A percentile compares a stretch with the other conserved stretches of the same genome.
Evolutionary conservation across 64 coral and sea anemone species (phyloP).

Genomic region (Porites australiensis): DNA sequence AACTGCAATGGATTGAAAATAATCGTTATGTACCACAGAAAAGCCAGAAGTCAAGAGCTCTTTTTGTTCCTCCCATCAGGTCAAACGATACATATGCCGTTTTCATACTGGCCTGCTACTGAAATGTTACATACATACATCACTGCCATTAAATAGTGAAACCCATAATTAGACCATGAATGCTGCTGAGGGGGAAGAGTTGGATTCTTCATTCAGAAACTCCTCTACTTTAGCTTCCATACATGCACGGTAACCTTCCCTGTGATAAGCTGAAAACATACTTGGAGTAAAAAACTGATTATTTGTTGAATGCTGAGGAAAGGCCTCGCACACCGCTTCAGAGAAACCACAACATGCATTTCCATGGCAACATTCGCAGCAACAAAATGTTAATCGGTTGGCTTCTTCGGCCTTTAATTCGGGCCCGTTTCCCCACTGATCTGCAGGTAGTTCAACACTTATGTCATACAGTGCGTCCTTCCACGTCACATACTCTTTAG

Average conservation of each 20-base stretch:
- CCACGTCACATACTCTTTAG: neutral
- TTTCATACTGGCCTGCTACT: no score
- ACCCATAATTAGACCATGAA: no score
- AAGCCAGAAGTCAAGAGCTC: no score
- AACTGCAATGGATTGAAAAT: no score
- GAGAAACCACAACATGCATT: neutral
- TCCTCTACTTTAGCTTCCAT: constrained; percentile 8
- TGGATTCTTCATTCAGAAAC: neutral
- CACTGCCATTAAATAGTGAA: no score
- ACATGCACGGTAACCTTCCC: constrained; percentile 25
- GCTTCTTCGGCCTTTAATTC: neutral
- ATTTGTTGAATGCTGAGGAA: neutral
- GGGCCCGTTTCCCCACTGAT: constrained; percentile 8
- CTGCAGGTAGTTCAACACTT: constrained; percentile 1
- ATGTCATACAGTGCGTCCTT: constrained; percentile 36
- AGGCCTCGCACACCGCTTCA: neutral
- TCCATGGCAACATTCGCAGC: constrained; percentile 43
- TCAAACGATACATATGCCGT: no score
- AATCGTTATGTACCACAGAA: no score
- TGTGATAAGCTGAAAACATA: constrained; percentile 19
- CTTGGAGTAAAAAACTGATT: constrained; percentile 35
- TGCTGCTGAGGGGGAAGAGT: no score
- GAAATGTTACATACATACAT: no score
- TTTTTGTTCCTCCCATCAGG: no score
- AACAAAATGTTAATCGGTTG: constrained; percentile 5